Conservation (phyloP, 2,797 vertebrate genomes). For the Chelmon rostratus region DNA sequence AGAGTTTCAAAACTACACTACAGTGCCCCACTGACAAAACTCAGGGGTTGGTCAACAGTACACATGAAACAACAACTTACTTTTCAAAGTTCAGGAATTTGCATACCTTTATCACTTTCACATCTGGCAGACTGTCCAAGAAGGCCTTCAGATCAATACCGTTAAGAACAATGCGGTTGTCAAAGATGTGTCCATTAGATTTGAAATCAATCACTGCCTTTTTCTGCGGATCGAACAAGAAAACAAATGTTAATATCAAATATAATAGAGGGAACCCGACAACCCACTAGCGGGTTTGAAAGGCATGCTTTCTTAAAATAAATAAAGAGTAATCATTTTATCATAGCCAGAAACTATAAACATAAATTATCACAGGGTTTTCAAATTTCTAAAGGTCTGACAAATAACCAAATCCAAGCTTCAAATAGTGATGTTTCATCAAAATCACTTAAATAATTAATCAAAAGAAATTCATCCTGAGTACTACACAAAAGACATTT, state of each 20-base stretch:
- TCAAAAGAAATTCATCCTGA: too few relatives aligned
- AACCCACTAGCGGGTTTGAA: too few relatives aligned
- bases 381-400: too few relatives aligned
- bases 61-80: not conserved
- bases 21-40: not conserved
- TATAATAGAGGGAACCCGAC: too few relatives aligned
- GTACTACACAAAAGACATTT: too few relatives aligned
- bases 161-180: constrained; percentile 98
- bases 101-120: constrained; percentile 97
- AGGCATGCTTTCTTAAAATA: too few relatives aligned
- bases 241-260: not conserved
- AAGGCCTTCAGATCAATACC: constrained; percentile 99
- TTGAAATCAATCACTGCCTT: constrained; percentile 99
- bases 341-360: too few relatives aligned
- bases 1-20: not conserved
- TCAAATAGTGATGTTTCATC: too few relatives aligned
- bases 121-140: constrained; percentile 97
- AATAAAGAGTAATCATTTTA: too few relatives aligned
- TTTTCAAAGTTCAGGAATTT: not conserved
- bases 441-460: too few relatives aligned
- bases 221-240: constrained; percentile 86
- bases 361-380: too few relatives aligned
- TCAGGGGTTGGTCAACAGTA: not conserved
- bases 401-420: too few relatives aligned
- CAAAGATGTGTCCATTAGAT: constrained; percentile 98